Evolutionary conservation across 2,888 invertebrate genomes (phyloP), one percentile per base, ranked within the genome.

Genomic region (Eristalis tenax): DNA sequence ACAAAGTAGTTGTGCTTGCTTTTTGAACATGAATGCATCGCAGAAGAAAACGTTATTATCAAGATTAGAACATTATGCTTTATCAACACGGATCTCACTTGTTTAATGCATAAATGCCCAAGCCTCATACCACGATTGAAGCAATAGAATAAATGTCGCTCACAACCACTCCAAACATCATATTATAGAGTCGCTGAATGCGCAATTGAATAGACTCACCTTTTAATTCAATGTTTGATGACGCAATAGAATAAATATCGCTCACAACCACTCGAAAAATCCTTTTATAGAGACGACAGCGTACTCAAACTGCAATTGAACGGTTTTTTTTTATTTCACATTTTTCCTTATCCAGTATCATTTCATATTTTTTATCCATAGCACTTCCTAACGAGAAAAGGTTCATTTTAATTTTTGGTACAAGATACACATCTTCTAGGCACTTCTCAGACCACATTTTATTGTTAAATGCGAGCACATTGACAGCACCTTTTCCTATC

Each of bases 321-420:
- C 15, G 18, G 4, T 1, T 3, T 18, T 64, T 64, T 4, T 18
- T 35, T 64, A 64, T 32, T 18, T 64, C 35, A 35, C 64, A 64
- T 10, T 64, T 64, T 8, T 32, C 5, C 5, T 35, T 35, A 4
- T 28, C 35, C 6, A 35, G 8, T 15, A 32, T 18, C 35, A 64
- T n/a, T 18, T 35, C 35, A 18, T 15, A 64, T 1, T 28, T 32
- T 64, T 64, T 64, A 38, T 64, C 18, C 32, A 64, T n/a, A 1
- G 64, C 64, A 38, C 64, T 64, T 32, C 64, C 64, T 32, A 18
- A 64, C 4, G 64, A 64, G 35, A 64, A 64, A n/a, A 35, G 11
- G 11, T 64, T 64, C 10, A 64, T 18, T 64, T 64, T 64, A 35
- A 64, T 64, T 28, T 64, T 18, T 8, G 35, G 64, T n/a, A 64